Evolutionary conservation across 2,113 vertebrate species (phyloP), one percentile per base, ranked within the genome.

Genomic region (Chrysemys picta): DNA sequence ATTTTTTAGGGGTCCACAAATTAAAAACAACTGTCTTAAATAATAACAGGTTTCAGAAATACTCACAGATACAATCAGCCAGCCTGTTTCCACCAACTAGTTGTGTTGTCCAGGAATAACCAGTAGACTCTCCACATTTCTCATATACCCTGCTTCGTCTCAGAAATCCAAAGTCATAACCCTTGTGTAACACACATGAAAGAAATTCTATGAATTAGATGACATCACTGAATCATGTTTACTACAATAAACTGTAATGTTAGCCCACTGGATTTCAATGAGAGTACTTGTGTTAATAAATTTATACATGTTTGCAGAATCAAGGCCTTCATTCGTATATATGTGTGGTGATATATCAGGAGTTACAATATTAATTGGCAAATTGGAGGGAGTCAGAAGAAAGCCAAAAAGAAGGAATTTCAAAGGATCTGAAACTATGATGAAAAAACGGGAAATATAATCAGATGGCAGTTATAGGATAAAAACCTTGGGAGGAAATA

Each of bases 131-230:
- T 13, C 97, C 95, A 90, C 98, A 99, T 82, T 93, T 88, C 5
- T 99, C 98, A 78, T 97, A 98, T 31, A 98, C 3, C n/a, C 98
- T 97, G 14, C 96, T 98, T 3, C 79, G 96, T 86, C 98, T 97
- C 2, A 98, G 10, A 62, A 99, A 98, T 0, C 7, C 45, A 31
- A 99, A 99, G 84, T 99, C 98, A 59, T 98, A 98, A n/a, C 98
- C 98, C 98, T 99, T 89, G 80, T 65, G 21, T 83, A 49, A 35
- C 22, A 89, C 14, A 3, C 29, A 42, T 2, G 7, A n/a, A 38
- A 7, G 80, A 62, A 62, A 88, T 72, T 14, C 8, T 80, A 1
- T 16, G 1, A n/a, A 52, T 89, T 42, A 90, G 50, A 3, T 24
- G 38, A 49, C 10, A 0, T 53, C 53, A 29, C 6, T 4, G 75